These are phyloP conservation scores for Condylostylus longicornis DNA, from an alignment of 1,140 invertebrate genomes.

Conservation along the genomic window DNA sequence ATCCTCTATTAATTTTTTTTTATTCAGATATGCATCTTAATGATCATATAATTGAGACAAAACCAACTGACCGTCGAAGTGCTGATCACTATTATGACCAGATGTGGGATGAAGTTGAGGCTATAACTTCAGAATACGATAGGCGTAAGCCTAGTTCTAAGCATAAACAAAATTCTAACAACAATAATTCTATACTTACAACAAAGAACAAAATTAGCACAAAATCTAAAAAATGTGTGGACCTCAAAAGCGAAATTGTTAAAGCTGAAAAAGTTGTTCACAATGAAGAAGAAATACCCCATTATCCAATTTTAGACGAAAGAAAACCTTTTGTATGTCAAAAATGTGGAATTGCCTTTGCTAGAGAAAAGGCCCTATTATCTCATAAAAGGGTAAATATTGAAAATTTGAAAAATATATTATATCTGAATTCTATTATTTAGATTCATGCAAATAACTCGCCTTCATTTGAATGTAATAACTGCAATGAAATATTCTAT, in stretches of 20 bases:
- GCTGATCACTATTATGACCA: constrained; percentile 28
- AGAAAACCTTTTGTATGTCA: constrained; percentile 65
- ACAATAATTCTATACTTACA: too few species aligned
- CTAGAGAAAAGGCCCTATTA: constrained; percentile 59
- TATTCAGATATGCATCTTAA: constrained; percentile 7
- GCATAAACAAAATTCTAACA: too few species aligned
- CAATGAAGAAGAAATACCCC: neutral
- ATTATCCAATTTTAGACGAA: constrained; percentile 46
- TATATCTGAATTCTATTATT: constrained; percentile 9
- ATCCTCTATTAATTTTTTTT: neutral
- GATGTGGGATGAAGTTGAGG: too few species aligned
- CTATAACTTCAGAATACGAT: too few species aligned
- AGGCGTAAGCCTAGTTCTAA: too few species aligned
- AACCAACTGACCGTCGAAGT: constrained; percentile 11
- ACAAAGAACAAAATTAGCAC: constrained; percentile 15
- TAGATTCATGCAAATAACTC: constrained; percentile 58
- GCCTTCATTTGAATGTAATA: constrained; percentile 56
- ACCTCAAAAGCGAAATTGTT: constrained; percentile 1
- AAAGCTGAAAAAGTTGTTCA: neutral
- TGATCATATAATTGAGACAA: constrained; percentile 9
- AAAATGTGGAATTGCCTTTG: constrained; percentile 61
- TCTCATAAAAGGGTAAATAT: constrained; percentile 45
- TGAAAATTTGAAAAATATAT: constrained; percentile 2
- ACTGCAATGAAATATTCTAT: constrained; percentile 66
- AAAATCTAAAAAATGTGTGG: constrained; percentile 9